Evolutionary conservation across 2,113 vertebrate genomes (phyloP).

Genomic region (Acanthisitta chloris): DNA sequence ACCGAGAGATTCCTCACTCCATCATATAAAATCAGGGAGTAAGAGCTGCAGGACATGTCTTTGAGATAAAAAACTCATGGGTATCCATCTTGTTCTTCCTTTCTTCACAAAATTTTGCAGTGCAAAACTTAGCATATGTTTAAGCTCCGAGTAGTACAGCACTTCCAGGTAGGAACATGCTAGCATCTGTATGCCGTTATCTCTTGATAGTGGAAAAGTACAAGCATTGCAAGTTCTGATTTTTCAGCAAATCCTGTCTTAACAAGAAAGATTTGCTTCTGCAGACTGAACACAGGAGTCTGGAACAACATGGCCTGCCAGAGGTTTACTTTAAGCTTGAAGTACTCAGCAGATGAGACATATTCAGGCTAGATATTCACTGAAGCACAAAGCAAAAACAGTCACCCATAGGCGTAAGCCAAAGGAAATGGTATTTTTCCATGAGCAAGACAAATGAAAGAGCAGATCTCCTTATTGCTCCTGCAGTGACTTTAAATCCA

Average conservation of each 20-base stretch:
- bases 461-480: not conserved
- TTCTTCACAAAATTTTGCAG: not conserved
- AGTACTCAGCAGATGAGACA: not conserved
- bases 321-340: not conserved
- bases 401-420: not conserved
- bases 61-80: not conserved
- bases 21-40: not conserved
- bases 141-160: not conserved
- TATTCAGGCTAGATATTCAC: not conserved
- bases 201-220: not conserved
- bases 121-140: not conserved
- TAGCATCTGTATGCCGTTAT: not conserved
- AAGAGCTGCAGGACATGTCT: not conserved
- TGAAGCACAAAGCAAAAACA: not conserved
- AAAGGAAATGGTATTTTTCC: not conserved
- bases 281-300: not conserved
- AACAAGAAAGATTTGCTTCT: not conserved
- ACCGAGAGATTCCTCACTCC: not conserved
- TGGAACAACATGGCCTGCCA: not conserved
- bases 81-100: not conserved
- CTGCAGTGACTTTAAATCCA: not conserved
- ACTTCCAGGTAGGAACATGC: not conserved
- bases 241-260: not conserved
- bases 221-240: not conserved
- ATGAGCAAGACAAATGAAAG: not conserved